phyloP scores from a whole-genome alignment of 2,797 vertebrate genomes.

The Aselliscus stoliczkanus region DNA sequence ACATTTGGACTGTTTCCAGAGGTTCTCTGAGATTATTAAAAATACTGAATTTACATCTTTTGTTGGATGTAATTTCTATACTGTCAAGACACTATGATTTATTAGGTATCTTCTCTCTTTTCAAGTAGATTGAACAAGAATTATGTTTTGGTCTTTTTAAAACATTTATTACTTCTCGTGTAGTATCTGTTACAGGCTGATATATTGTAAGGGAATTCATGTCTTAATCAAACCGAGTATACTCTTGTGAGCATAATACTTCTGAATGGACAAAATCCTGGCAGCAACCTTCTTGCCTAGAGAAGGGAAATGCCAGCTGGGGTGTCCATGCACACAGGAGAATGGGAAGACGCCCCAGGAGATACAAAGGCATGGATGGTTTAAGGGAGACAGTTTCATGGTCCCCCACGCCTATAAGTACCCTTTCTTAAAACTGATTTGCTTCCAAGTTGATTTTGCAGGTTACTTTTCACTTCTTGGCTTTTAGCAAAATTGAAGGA shows the following conservation, averaged over 20 bases:
- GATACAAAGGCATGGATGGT: neutral
- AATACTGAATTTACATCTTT: neutral
- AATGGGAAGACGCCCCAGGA: neutral
- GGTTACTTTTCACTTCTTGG: neutral
- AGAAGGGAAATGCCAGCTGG: rapidly evolving
- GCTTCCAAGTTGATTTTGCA: neutral
- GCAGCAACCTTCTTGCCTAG: neutral
- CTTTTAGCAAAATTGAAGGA: slow-evolving; percentile 16
- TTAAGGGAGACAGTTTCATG: neutral
- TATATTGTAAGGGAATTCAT: neutral
- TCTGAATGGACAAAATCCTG: neutral
- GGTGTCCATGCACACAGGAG: neutral
- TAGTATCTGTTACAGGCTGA: neutral
- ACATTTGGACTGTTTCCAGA: neutral
- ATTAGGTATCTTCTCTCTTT: slow-evolving; percentile 1
- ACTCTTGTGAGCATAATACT: neutral
- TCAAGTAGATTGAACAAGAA: slow-evolving; percentile 22
- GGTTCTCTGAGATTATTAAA: neutral
- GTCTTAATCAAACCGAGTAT: neutral
- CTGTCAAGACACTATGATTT: neutral
- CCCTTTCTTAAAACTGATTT: neutral
- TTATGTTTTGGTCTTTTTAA: neutral
- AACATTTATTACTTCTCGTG: neutral
- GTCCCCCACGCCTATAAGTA: neutral
- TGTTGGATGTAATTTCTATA: neutral